These are phyloP conservation scores for Ooceraea biroi DNA, from an alignment of 1,140 invertebrate species.

Conservation along the genomic window DNA sequence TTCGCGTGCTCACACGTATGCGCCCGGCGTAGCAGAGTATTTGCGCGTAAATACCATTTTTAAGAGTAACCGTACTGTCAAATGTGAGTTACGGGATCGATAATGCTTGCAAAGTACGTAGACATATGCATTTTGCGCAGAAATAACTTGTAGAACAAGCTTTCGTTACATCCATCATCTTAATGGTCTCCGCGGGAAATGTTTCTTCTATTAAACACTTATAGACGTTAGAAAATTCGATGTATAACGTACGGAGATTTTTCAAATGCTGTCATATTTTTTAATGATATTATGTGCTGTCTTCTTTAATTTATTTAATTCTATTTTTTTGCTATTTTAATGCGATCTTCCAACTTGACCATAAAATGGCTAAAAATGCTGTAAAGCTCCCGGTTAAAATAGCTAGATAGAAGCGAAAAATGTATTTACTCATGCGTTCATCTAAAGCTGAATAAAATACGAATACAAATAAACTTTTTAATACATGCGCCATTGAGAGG, in stretches of 20 bases:
- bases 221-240: not conserved
- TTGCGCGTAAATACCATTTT: constrained; percentile 30
- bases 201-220: not conserved
- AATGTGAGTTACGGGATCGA: constrained; percentile 15
- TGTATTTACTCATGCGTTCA: not conserved
- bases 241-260: not conserved
- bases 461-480: constrained; percentile 78
- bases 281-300: too few species aligned
- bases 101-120: constrained; percentile 25
- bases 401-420: not conserved
- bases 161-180: not conserved
- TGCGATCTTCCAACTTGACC: not conserved
- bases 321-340: not conserved
- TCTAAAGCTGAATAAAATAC: not conserved
- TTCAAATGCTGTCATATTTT: not conserved
- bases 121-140: not conserved
- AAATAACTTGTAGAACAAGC: not conserved
- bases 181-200: not conserved
- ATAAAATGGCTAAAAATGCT: not conserved
- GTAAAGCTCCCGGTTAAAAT: not conserved
- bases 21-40: not conserved
- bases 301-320: not conserved
- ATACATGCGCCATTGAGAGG: constrained; percentile 65
- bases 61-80: constrained; percentile 22
- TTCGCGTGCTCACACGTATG: constrained; percentile 22